Base-by-base conservation (phyloP, 2,888 invertebrate genomes). In the Nomada flava region DNA sequence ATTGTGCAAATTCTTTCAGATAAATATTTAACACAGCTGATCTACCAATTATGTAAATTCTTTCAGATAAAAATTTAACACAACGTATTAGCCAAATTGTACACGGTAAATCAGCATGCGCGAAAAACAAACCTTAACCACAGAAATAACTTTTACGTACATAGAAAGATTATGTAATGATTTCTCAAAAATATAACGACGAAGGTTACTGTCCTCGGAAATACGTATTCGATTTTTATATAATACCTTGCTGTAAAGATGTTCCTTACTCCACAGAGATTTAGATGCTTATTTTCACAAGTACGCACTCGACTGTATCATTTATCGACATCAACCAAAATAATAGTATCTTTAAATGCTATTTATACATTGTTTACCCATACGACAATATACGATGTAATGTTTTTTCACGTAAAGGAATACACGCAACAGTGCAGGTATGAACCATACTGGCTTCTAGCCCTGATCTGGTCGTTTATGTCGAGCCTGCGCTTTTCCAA, bases 401-500 rank as follows among this genome's bases (percentile, higher is more conserved):
- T 44, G 11, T 47, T 47, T 47, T 7, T 47, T 47, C 11, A 15
- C 47, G 10, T 11, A 47, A 15, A 47, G 47, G 15, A 15, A 3
- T 47, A 47, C 47, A 36, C 15, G 47, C 47, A 47, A 13, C 47
- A 11, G 47, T 47, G 47, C 15, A 47, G 47, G 15, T 47, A 47
- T 47, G 47, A 47, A 47, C 3, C 47, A 47, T 76, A 77, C 82
- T 75, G 75, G 42, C 59, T 62, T 47, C 62, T 44, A 26, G 55
- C 70, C 60, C 72, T 55, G 50, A 26, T 20, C 72, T 55, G 53
- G 29, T 20, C 36, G 23, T 69, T 75, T 74, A 57, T 64, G 57
- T 65, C 73, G 82, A 78, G 85, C 69, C 85, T 85, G 85, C 85
- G 85, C 85, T 77, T 71, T 63, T 26, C 62, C 71, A 26, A 42